Base-by-base conservation (phyloP, 2,888 invertebrate genomes). In the Steinernema scapterisci region DNA sequence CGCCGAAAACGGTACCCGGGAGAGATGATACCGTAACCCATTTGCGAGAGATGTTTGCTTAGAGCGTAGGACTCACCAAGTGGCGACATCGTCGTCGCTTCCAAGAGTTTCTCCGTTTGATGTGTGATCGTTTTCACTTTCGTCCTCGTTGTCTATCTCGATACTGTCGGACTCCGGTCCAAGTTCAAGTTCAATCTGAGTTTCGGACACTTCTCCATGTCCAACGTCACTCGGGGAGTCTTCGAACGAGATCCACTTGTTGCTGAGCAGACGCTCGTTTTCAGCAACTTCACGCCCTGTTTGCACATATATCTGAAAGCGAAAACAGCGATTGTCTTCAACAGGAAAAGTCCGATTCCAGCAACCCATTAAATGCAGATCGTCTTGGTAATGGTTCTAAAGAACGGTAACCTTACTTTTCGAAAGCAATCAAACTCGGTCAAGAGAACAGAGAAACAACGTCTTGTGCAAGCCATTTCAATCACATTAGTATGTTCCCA, bases 281-380 rank as follows among this genome's bases (percentile, higher is more conserved):
- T 71, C 74, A 9, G 76, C 72, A 43, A 84, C 80, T 13, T 73
- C 48, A 63, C 81, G 78, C 43, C 76, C 72, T n/a, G 83, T 84
- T 81, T 83, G 83, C 13, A 83, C 75, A 52, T 78, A 80, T 9
- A 80, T 82, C 83, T 83, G 76, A 77, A 82, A 78, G 46, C 31
- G 38, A 54, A 70, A 48, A 31, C 51, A n/a, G 70, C 48, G 38
- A 73, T 63, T 71, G 70, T 63, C 74, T 51, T n/a, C 48, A n/a
- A 52, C 25, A 23, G 31, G 25, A 27, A 54, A 63, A 54, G 27
- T 25, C 27, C 27, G 31, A 63, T 63, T 63, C 27, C 31, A 16
- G 63, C 63, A 63, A 27, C 27, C 16, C 48, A 48, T 19, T 48
- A 31, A 9, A 31, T 63, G 63, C 31, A 11, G 31, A 27, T 31